Conservation (phyloP, 2,888 invertebrate genomes). For the Ichneumon xanthorius region DNA sequence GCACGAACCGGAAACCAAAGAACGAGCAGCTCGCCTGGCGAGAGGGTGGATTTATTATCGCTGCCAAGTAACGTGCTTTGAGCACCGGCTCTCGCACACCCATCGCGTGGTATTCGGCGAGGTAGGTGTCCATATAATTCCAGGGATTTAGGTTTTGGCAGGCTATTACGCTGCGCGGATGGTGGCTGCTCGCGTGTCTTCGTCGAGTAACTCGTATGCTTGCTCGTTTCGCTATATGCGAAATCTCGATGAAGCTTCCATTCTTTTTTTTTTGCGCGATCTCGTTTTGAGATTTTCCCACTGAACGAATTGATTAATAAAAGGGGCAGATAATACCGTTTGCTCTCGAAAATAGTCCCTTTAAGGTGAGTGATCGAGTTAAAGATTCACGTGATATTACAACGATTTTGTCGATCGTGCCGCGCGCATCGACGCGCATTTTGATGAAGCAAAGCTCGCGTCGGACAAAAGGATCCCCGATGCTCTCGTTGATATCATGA, state of each 20-base stretch:
- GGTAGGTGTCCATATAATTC: slow-evolving; percentile 25
- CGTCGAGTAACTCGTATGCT: slow-evolving; percentile 54
- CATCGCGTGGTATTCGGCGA: slow-evolving; percentile 44
- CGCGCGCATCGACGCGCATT: slow-evolving; percentile 23
- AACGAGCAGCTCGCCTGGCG: slow-evolving; percentile 22
- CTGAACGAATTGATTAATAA: neutral
- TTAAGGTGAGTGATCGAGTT: slow-evolving; percentile 1
- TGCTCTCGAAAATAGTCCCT: neutral
- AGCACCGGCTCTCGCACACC: slow-evolving; percentile 9
- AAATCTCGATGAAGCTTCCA: slow-evolving; percentile 38
- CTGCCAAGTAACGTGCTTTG: slow-evolving; percentile 40
- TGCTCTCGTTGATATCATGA: slow-evolving; percentile 17
- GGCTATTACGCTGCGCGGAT: slow-evolving; percentile 44
- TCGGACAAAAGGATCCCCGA: slow-evolving; percentile 30
- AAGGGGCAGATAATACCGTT: neutral
- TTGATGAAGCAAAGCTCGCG: slow-evolving; percentile 18
- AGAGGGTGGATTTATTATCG: slow-evolving; percentile 41
- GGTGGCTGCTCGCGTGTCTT: slow-evolving; percentile 54
- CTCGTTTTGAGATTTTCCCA: neutral
- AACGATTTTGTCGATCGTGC: slow-evolving; percentile 39
- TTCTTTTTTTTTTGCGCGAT: neutral
- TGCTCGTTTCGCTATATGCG: slow-evolving; percentile 52
- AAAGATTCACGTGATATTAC: slow-evolving; percentile 1
- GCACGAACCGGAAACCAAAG: slow-evolving; percentile 37
- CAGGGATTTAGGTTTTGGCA: slow-evolving; percentile 52